Percentiles rank a stretch among this genome's conserved stretches.
Evolutionary conservation across 2,888 invertebrate species (phyloP).

Genomic region (Bhutanitis thaidina): DNA sequence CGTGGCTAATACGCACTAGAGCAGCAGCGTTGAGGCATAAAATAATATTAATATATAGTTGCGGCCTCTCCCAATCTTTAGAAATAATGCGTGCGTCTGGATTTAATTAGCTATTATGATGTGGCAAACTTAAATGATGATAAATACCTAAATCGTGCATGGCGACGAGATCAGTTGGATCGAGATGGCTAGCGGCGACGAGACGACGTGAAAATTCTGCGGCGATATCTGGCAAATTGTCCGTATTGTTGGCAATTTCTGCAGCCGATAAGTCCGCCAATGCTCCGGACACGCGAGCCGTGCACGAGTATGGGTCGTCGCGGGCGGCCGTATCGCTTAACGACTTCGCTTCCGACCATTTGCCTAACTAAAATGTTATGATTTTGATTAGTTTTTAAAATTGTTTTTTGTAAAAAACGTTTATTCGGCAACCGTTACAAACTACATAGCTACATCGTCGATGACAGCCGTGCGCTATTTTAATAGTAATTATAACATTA

Average conservation of each 20-base stretch:
- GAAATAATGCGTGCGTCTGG: no score
- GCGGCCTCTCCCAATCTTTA: no score
- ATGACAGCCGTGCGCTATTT: no score
- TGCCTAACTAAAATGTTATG: conserved; percentile 35
- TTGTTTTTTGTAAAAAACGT: no score
- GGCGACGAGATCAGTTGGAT: conserved; percentile 63
- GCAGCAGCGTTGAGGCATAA: no score
- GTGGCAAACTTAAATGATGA: neutral
- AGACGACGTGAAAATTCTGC: conserved; percentile 45
- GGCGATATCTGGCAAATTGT: conserved; percentile 31
- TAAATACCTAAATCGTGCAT: conserved; percentile 55
- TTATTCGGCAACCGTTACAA: no score
- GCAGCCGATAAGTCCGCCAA: conserved; percentile 40
- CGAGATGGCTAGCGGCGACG: conserved; percentile 61
- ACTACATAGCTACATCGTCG: no score
- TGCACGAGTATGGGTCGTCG: conserved; percentile 67
- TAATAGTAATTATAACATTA: no score
- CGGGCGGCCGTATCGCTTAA: conserved; percentile 59
- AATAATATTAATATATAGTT: no score
- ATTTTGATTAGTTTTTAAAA: no score
- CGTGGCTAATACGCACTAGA: no score
- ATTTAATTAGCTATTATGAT: no score
- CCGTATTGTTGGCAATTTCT: neutral
- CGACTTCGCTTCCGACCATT: conserved; percentile 55
- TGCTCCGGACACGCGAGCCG: conserved; percentile 55